These are phyloP conservation scores for Coecobrya sp. DNA, from an alignment of 2,888 invertebrate genomes.

Conservation along the genomic window DNA sequence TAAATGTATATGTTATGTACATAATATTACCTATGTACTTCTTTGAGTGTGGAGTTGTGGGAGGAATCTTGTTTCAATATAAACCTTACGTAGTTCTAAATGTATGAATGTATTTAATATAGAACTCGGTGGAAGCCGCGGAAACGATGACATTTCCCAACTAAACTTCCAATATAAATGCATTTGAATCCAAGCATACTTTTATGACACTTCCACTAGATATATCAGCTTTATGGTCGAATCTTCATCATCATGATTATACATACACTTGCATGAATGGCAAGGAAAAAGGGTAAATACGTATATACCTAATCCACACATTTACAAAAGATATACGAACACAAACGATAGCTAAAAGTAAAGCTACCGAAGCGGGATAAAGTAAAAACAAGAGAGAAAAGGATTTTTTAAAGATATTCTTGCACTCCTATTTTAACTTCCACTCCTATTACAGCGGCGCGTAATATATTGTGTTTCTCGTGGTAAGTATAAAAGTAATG, in stretches of 20 bases:
- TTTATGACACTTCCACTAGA: slow-evolving; percentile 81
- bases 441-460: slow-evolving; percentile 27
- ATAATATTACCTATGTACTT: slow-evolving; percentile 8
- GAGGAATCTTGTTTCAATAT: slow-evolving; percentile 14
- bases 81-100: no score
- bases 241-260: slow-evolving; percentile 51
- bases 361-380: slow-evolving; percentile 20
- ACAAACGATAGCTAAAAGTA: slow-evolving; percentile 38
- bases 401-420: slow-evolving; percentile 2
- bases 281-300: slow-evolving; percentile 51
- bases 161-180: slow-evolving; percentile 53
- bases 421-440: slow-evolving; percentile 23
- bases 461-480: slow-evolving; percentile 57
- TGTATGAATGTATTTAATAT: slow-evolving; percentile 44
- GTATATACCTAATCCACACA: slow-evolving; percentile 48
- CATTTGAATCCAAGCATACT: slow-evolving; percentile 77
- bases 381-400: slow-evolving; percentile 50
- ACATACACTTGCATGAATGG: slow-evolving; percentile 42
- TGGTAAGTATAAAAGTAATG: slow-evolving; percentile 69
- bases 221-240: slow-evolving; percentile 78
- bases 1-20: slow-evolving; percentile 59
- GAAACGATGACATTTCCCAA: slow-evolving; percentile 72
- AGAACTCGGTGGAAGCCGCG: slow-evolving; percentile 41
- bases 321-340: slow-evolving; percentile 28
- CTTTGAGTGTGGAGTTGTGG: slow-evolving; percentile 11